phyloP scores from a whole-genome alignment of 2,888 invertebrate species.

The Tillus elongatus region DNA sequence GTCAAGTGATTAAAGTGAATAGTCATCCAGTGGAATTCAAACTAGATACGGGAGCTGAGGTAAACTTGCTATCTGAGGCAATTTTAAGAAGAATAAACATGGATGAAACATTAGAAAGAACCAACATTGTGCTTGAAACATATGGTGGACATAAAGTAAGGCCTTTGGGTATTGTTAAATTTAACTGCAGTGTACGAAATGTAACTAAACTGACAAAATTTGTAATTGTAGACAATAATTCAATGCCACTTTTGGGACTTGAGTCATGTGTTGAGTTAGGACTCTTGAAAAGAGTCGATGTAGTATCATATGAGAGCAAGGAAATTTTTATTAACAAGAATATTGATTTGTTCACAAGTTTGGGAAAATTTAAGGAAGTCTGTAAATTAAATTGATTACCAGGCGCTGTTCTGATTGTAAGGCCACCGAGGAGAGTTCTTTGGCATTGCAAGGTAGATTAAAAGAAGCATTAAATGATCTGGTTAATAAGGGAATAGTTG shows the following conservation, averaged over 20 bases:
- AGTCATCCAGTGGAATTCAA: conserved; percentile 15
- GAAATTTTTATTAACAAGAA: conserved; percentile 2
- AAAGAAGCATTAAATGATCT: neutral
- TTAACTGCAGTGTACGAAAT: conserved; percentile 5
- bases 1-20: conserved; percentile 11
- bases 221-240: conserved; percentile 14
- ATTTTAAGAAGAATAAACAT: conserved; percentile 10
- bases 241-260: conserved; percentile 14
- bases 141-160: conserved; percentile 17
- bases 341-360: conserved; percentile 4
- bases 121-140: conserved; percentile 12
- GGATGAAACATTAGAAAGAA: conserved; percentile 6
- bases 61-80: conserved; percentile 14
- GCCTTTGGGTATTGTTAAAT: conserved; percentile 12
- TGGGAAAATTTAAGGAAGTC: conserved; percentile 4
- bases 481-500: neutral
- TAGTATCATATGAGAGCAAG: conserved; percentile 3
- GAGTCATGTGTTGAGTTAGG: conserved; percentile 11
- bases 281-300: conserved; percentile 12
- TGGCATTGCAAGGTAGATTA: neutral
- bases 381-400: neutral
- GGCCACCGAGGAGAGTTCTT: conserved; percentile 4
- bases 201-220: conserved; percentile 7
- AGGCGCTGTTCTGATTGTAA: neutral
- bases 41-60: conserved; percentile 17